Evolutionary conservation across 2,888 invertebrate genomes (phyloP).

Genomic region (Eudemis profundana): DNA sequence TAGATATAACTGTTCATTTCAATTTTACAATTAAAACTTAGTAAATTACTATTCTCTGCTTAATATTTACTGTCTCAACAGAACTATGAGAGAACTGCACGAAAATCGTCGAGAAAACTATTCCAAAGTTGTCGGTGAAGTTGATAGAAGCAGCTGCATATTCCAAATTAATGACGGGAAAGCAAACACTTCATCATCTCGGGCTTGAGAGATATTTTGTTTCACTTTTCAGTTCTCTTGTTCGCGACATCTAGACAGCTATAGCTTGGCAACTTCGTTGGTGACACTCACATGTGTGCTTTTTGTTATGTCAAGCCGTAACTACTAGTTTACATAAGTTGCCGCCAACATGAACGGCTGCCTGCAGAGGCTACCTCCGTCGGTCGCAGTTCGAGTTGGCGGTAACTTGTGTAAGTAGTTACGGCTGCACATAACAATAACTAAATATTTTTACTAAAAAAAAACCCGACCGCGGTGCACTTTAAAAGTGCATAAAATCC

Average conservation of each 20-base stretch:
- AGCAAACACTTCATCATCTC: slow-evolving; percentile 5
- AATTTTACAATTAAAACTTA: slow-evolving; percentile 28
- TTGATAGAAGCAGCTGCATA: slow-evolving; percentile 26
- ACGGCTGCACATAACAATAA: too few relatives aligned
- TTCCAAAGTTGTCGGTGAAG: slow-evolving; percentile 25
- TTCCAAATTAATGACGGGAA: slow-evolving; percentile 16
- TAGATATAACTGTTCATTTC: slow-evolving; percentile 1
- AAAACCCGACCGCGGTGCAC: too few relatives aligned
- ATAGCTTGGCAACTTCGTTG: too few relatives aligned
- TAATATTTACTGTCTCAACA: slow-evolving; percentile 25
- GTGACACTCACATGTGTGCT: too few relatives aligned
- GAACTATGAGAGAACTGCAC: slow-evolving; percentile 17
- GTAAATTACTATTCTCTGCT: slow-evolving; percentile 14
- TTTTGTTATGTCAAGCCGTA: too few relatives aligned
- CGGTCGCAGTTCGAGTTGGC: too few relatives aligned
- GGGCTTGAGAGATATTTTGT: slow-evolving; percentile 1
- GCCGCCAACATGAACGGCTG: too few relatives aligned
- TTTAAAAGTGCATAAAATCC: too few relatives aligned
- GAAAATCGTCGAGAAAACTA: slow-evolving; percentile 29
- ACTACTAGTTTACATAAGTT: too few relatives aligned
- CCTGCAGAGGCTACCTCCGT: too few relatives aligned
- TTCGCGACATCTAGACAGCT: not conserved
- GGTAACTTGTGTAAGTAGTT: too few relatives aligned
- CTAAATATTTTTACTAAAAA: too few relatives aligned
- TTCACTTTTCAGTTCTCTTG: not conserved